A percentile compares a stretch with the other conserved stretches of the same genome.
Evolutionary conservation across 2,888 invertebrate species (phyloP).

Genomic region (Chaetogeoica ovagalla): DNA sequence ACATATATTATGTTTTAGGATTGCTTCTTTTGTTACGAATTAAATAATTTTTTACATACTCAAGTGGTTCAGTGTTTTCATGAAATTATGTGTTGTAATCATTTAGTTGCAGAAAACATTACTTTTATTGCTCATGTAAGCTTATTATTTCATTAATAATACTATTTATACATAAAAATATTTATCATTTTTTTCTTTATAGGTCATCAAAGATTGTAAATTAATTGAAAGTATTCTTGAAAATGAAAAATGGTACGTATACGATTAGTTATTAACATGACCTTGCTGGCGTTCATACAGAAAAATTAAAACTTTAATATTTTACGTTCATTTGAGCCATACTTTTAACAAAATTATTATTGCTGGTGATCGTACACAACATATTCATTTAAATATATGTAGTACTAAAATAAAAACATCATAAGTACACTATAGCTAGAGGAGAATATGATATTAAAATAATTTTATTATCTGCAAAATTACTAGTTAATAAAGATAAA

Average conservation of each 20-base stretch:
- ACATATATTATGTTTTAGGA: slow-evolving; percentile 63
- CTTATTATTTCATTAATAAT: neutral
- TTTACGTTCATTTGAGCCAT: too few species aligned
- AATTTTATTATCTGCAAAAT: too few species aligned
- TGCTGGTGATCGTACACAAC: too few species aligned
- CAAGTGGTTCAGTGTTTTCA: slow-evolving; percentile 79
- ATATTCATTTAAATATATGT: too few species aligned
- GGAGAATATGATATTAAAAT: too few species aligned
- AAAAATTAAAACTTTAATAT: too few species aligned
- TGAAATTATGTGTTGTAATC: slow-evolving; percentile 48
- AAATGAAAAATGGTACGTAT: slow-evolving; percentile 43
- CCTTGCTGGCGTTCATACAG: too few species aligned
- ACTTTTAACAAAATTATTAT: neutral
- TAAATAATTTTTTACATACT: slow-evolving; percentile 95
- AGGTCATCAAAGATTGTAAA: slow-evolving; percentile 50
- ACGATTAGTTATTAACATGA: too few species aligned
- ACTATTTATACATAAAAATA: neutral
- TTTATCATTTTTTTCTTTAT: neutral
- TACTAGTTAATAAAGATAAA: too few species aligned
- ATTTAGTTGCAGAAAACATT: slow-evolving; percentile 41
- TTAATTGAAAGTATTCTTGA: slow-evolving; percentile 48
- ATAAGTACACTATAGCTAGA: too few species aligned
- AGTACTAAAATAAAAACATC: too few species aligned
- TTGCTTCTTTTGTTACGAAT: slow-evolving; percentile 83
- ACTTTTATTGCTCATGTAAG: slow-evolving; percentile 46